Conservation (phyloP, 2,797 vertebrate species). For the Chiloscyllium punctatum region DNA sequence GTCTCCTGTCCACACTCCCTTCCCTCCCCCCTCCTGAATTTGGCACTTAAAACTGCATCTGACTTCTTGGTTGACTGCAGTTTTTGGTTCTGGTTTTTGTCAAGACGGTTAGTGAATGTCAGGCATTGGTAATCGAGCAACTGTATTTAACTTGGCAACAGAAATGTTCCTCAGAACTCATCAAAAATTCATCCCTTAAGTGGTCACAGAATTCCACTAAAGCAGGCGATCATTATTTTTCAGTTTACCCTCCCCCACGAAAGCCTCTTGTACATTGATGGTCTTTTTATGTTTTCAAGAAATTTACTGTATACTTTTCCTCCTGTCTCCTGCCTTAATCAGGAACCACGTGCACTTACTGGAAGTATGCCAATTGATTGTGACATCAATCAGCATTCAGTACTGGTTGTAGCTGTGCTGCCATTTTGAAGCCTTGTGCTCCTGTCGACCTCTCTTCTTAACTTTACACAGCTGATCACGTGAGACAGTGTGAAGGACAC, state of each 20-base stretch:
- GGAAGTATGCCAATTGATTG: no score
- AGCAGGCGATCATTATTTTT: background rate
- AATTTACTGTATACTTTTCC: background rate
- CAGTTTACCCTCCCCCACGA: background rate
- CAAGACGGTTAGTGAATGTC: background rate
- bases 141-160: background rate
- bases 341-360: background rate
- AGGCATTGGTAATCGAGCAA: background rate
- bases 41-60: constrained; percentile 49
- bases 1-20: constrained; percentile 46
- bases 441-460: no score
- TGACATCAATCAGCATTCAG: no score
- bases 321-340: background rate
- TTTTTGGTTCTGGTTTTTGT: background rate
- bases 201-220: background rate
- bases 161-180: background rate
- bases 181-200: background rate
- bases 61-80: background rate
- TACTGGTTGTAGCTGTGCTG: no score
- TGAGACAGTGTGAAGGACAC: no score
- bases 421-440: no score
- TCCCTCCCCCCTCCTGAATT: constrained; percentile 54
- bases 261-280: background rate
- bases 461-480: no score
- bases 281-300: background rate